Conservation (phyloP, 2,797 vertebrate species). For the Poecile montanus region DNA sequence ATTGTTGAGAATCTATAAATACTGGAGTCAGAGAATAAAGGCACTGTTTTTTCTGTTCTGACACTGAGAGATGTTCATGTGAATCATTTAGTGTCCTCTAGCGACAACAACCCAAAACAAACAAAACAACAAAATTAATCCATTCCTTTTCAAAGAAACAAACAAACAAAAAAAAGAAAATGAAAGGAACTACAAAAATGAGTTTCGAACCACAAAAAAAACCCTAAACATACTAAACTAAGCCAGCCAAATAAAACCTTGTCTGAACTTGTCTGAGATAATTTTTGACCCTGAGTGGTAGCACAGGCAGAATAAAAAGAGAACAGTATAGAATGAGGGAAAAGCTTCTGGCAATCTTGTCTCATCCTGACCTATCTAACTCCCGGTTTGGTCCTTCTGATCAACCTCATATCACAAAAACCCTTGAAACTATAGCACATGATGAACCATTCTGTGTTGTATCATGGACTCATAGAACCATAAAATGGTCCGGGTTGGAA, state of each 20-base stretch:
- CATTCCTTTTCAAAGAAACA: too few species aligned
- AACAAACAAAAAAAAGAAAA: too few species aligned
- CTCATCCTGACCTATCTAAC: not conserved
- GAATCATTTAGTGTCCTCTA: too few species aligned
- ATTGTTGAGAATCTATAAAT: too few species aligned
- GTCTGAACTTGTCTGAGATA: not conserved
- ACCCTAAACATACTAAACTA: not conserved
- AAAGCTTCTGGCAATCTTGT: not conserved
- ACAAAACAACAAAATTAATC: not conserved
- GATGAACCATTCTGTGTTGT: not conserved
- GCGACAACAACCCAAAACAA: too few species aligned
- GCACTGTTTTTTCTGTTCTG: too few species aligned
- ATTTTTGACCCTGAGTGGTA: not conserved
- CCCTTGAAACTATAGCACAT: not conserved
- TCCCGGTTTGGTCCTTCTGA: not conserved
- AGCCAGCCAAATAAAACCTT: not conserved
- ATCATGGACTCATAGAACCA: not conserved
- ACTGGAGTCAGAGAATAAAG: too few species aligned
- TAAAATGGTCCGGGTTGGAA: not conserved
- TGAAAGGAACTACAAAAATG: rapidly evolving
- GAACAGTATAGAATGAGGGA: not conserved
- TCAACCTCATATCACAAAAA: not conserved
- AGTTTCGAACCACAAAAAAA: not conserved
- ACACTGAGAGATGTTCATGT: too few species aligned
- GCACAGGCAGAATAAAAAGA: not conserved